phyloP scores from a whole-genome alignment of 2,888 invertebrate genomes.

The Apodemia hepburni region DNA sequence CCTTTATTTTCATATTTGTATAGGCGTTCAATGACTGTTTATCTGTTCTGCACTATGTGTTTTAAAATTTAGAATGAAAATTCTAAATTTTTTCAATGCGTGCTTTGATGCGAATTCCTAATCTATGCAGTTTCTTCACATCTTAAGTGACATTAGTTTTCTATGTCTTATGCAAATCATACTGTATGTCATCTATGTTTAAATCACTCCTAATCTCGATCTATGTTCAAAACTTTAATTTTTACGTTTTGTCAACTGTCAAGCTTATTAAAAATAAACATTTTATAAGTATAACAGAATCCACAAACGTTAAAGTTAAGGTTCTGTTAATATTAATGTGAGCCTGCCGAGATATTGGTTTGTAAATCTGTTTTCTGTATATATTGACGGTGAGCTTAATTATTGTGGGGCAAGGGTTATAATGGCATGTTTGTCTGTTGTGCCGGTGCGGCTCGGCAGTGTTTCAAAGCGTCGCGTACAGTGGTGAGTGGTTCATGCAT shows the following conservation, averaged over 20 bases:
- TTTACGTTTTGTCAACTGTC: neutral
- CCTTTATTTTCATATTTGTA: too few species aligned
- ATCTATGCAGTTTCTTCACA: too few species aligned
- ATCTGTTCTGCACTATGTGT: too few species aligned
- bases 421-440: constrained; percentile 78
- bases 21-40: too few species aligned
- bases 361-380: neutral
- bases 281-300: neutral
- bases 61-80: too few species aligned
- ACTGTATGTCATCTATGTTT: neutral
- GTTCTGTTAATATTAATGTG: constrained; percentile 3
- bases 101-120: too few species aligned
- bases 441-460: constrained; percentile 83
- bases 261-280: too few species aligned
- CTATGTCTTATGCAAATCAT: neutral
- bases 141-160: too few species aligned
- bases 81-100: too few species aligned
- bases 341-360: neutral
- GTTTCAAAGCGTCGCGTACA: constrained; percentile 98
- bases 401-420: constrained; percentile 36
- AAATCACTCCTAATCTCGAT: neutral
- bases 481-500: constrained; percentile 86
- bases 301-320: neutral
- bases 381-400: constrained; percentile 11
- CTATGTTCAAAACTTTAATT: neutral